Percentiles rank a stretch among this genome's conserved stretches.
phyloP scores from a whole-genome alignment of 2,797 vertebrate species.

The Rhinophrynus dorsalis region DNA sequence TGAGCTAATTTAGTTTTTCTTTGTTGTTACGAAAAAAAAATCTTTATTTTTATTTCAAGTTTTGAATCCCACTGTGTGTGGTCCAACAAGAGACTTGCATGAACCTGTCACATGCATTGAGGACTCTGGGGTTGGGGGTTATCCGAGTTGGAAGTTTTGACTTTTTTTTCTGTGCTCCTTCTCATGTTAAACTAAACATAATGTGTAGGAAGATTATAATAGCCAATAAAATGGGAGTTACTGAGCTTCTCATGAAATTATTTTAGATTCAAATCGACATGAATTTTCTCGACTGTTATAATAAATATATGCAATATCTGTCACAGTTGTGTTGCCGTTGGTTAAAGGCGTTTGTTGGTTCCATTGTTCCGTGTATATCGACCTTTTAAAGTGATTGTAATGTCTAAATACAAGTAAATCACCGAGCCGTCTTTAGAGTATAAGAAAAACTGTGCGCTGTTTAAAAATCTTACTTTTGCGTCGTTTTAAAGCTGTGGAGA shows the following conservation, averaged over 20 bases:
- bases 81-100: not conserved
- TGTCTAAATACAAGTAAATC: too few relatives aligned
- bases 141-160: not conserved
- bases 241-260: not conserved
- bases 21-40: not conserved
- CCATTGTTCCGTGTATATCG: too few relatives aligned
- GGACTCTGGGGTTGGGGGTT: not conserved
- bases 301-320: slow-evolving; percentile 47
- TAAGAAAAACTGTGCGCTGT: too few relatives aligned
- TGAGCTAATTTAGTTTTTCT: not conserved
- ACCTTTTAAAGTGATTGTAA: too few relatives aligned
- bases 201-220: slow-evolving; percentile 6
- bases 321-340: slow-evolving; percentile 8
- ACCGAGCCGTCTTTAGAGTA: too few relatives aligned
- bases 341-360: slow-evolving; percentile 2
- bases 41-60: not conserved
- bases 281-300: slow-evolving; percentile 34
- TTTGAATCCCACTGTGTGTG: not conserved
- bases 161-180: not conserved
- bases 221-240: slow-evolving; percentile 21
- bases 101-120: not conserved
- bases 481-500: too few relatives aligned
- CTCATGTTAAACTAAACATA: not conserved
- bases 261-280: not conserved
- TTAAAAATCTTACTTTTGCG: too few relatives aligned